Evolutionary conservation across 2,113 vertebrate species (phyloP).

Genomic region (Pipra filicauda): DNA sequence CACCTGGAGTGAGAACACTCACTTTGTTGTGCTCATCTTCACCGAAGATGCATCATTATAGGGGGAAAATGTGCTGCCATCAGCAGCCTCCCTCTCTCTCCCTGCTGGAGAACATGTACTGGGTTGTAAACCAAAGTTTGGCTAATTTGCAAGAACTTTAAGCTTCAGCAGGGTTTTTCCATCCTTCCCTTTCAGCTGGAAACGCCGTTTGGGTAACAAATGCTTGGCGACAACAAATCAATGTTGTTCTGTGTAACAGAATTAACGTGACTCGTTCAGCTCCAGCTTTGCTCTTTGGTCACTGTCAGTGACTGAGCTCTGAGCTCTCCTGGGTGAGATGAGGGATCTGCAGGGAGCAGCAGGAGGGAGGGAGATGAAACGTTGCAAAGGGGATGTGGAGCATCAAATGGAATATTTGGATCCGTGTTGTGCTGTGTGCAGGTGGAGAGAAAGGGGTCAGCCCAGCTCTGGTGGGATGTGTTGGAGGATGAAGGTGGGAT

Average conservation of each 20-base stretch:
- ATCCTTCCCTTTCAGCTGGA: not conserved
- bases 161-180: not conserved
- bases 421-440: fast-evolving
- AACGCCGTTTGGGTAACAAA: not conserved
- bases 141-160: not conserved
- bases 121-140: not conserved
- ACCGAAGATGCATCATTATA: fast-evolving
- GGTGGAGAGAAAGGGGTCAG: fast-evolving
- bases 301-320: conserved; percentile 64
- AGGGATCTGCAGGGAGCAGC: not conserved
- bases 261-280: conserved; percentile 26
- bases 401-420: not conserved
- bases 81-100: not conserved
- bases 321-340: not conserved
- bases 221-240: conserved; percentile 66
- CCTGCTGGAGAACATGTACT: fast-evolving
- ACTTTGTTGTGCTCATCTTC: not conserved
- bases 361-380: not conserved
- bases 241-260: conserved; percentile 72
- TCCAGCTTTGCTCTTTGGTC: conserved; percentile 62
- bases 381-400: fast-evolving
- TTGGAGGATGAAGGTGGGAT: not conserved
- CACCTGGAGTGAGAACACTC: not conserved
- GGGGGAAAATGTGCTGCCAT: fast-evolving
- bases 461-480: fast-evolving